Base-by-base conservation (phyloP, 2,797 vertebrate genomes). In the Prunella strophiata region DNA sequence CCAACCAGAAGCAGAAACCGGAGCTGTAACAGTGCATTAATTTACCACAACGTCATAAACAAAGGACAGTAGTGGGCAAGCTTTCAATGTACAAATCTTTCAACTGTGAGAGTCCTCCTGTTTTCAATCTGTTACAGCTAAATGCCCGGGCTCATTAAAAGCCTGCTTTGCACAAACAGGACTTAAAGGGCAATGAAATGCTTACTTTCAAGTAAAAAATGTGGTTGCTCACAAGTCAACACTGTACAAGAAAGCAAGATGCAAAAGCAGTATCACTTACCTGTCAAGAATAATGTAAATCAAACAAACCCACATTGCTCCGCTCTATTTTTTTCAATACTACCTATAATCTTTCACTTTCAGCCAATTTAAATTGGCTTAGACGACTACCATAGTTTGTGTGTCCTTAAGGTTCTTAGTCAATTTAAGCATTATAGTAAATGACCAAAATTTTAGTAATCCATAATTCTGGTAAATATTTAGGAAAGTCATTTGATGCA, bases 1-100 rank as follows among this genome's bases (percentile, higher is more conserved):
- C 36, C n/a, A 54, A 29, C 21, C 58, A 74, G 52, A 68, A 80
- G 80, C 40, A 85, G 57, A 88, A 91, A 88, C 63, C 83, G 59
- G 40, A 76, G 57, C 88, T 66, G 20, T 61, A 95, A 78, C 42
- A 82, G 55, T 52, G 84, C 61, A 67, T 61, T 92, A 70, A 61
- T 88, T 86, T 58, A 91, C 54, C 62, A 51, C 11, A 75, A 54
- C 5, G 0, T 55, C 5, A 11, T 79, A 87, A 91, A 97, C 92
- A 96, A 96, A 91, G 61, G 36, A 96, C 36, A 96, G 94, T 88
- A 89, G 86, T 25, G 80, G 94, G 90, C 86, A 94, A 92, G 75
- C 51, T 90, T 97, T 93, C 92, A 95, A 93, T 93, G 85, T 50
- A 91, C 34, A 45, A 52, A 6, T 83, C 88, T 34, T 93, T 94